A percentile compares a stretch with the other conserved stretches of the same genome.
phyloP scores from a whole-genome alignment of 2,888 invertebrate species.

The Microctonus aethiopoides region DNA sequence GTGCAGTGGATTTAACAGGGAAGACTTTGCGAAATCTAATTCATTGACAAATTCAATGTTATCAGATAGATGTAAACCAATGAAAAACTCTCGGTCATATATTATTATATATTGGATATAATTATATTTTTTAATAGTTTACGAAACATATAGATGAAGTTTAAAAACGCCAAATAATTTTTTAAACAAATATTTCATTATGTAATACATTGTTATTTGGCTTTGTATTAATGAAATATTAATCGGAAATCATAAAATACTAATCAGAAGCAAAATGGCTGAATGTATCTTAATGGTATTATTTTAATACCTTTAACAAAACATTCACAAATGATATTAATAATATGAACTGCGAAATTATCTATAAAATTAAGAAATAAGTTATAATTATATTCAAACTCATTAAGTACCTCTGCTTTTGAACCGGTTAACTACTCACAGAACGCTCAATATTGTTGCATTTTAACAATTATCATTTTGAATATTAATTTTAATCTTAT shows the following conservation, averaged over 20 bases:
- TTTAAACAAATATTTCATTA: not conserved
- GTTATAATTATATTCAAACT: not conserved
- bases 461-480: not conserved
- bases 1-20: not conserved
- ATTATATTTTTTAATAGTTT: not conserved
- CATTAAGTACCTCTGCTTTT: not conserved
- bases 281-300: not conserved
- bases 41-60: not conserved
- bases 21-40: not conserved
- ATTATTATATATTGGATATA: too few relatives aligned
- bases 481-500: too few relatives aligned
- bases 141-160: not conserved
- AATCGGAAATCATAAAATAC: not conserved
- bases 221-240: not conserved
- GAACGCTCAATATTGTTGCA: not conserved
- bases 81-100: not conserved
- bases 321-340: not conserved
- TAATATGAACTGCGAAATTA: not conserved
- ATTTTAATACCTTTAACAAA: not conserved
- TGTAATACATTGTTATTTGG: not conserved
- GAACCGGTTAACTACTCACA: not conserved
- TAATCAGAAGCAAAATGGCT: not conserved
- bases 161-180: not conserved
- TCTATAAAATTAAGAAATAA: not conserved
- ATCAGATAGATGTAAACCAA: not conserved